Evolutionary conservation across 2,113 vertebrate species (phyloP), one percentile per base, ranked within the genome.

Genomic region (Catagonus wagneri): DNA sequence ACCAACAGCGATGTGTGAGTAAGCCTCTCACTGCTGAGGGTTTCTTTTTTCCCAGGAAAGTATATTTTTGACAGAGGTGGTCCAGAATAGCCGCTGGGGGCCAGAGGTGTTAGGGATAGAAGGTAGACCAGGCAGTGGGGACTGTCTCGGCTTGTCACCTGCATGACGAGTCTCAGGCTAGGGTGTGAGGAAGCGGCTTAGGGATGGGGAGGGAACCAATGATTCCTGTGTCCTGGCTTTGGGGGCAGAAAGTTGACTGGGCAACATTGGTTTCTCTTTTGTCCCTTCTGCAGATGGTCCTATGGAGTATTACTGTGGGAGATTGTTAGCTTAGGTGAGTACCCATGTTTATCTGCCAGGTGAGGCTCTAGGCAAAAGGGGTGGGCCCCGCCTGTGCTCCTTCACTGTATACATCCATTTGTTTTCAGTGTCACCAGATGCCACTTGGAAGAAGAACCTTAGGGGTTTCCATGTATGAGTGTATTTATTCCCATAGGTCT

Each of bases 1-100:
- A 99, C 99, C 94, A 99, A 99, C 96, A 99, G 99, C 97, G 99
- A 99, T 6, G 99, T 99, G 99, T 99, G 96, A 99, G 99, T 98
- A 97, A 61, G 7, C 63, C 66, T 76, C 85, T 88, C 36, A 76
- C 34, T 32, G 39, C 50, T 29, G 23, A 74, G 63, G 16, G 23
- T 4, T 27, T 60, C 25, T 39, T 32, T n/a, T 78, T 60, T 14
- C 15, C 54, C 23, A 23, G 39, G 85, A 88, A 85, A 50, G 44
- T 65, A 72, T 7, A 27, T 7, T 78, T 52, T 72, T 90, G 54
- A 78, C 44, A 86, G 58, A 87, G 61, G 66, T 15, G 52, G 52
- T 19, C 13, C 27, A 7, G 23, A 29, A 7, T 3, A 36, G 81
- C 75, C 58, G 29, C 72, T 50, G 39, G 22, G 72, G 29, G 71